Evolutionary conservation across 2,888 invertebrate genomes (phyloP).

Genomic region (Pterobdella sp.): DNA sequence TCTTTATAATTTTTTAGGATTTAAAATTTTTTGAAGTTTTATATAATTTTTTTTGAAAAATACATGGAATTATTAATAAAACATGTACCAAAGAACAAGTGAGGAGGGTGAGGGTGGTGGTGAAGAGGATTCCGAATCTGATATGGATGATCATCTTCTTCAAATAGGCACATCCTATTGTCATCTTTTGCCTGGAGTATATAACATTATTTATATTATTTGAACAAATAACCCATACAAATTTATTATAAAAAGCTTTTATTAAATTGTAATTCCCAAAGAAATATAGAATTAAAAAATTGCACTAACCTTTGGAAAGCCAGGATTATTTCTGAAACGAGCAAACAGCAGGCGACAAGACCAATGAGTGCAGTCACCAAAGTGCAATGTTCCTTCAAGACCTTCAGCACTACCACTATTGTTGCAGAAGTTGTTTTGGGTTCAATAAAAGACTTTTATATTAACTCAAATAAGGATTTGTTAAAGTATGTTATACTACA

Average conservation of each 20-base stretch:
- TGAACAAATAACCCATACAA: no score
- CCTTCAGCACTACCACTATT: neutral
- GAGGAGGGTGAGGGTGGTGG: conserved; percentile 11
- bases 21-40: neutral
- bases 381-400: neutral
- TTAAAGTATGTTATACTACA: no score
- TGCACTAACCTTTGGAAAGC: neutral
- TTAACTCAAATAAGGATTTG: no score
- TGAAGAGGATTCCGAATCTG: neutral
- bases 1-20: no score
- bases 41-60: neutral
- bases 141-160: conserved; percentile 14
- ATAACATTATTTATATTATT: no score
- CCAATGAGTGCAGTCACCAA: neutral
- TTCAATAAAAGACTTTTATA: no score
- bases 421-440: no score
- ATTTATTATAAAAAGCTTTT: neutral
- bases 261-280: neutral
- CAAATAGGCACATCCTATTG: conserved; percentile 9
- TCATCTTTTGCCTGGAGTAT: conserved; percentile 11
- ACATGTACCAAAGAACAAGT: conserved; percentile 1
- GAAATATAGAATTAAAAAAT: neutral
- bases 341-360: neutral
- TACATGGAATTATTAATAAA: neutral
- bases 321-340: neutral